A percentile compares a stretch with the other conserved stretches of the same genome.
phyloP scores from a whole-genome alignment of 2,888 invertebrate genomes.

The Drosophila nigritarsus region DNA sequence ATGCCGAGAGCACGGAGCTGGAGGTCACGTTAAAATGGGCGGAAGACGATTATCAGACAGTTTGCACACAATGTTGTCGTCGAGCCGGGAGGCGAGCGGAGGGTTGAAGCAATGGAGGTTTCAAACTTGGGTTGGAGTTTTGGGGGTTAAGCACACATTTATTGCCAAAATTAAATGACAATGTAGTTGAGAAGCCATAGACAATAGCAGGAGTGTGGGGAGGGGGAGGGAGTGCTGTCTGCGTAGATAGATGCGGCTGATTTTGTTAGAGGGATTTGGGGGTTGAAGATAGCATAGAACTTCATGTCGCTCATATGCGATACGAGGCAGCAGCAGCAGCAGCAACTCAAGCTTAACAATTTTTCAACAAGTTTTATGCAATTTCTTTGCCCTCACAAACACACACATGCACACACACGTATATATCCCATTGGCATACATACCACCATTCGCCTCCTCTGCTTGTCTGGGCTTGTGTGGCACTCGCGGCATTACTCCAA shows the following conservation, averaged over 20 bases:
- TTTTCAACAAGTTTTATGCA: conserved; percentile 77
- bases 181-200: conserved; percentile 71
- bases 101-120: background rate
- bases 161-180: conserved; percentile 83
- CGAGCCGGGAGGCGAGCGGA: background rate
- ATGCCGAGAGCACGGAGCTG: conserved; percentile 12
- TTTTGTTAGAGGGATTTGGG: conserved; percentile 11
- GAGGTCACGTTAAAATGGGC: conserved; percentile 75
- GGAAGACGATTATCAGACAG: conserved; percentile 82
- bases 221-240: conserved; percentile 28
- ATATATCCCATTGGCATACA: background rate
- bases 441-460: background rate
- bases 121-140: background rate
- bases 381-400: conserved; percentile 38
- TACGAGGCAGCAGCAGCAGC: conserved; percentile 7
- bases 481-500: conserved; percentile 64
- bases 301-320: conserved; percentile 49
- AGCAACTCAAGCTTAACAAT: conserved; percentile 59
- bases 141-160: conserved; percentile 62
- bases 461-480: conserved; percentile 35
- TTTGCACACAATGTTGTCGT: conserved; percentile 78
- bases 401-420: background rate
- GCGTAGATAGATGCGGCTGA: conserved; percentile 47
- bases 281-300: conserved; percentile 1
- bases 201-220: conserved; percentile 3